Conservation (phyloP, 2,888 invertebrate genomes). For the Drosophila formosana region DNA sequence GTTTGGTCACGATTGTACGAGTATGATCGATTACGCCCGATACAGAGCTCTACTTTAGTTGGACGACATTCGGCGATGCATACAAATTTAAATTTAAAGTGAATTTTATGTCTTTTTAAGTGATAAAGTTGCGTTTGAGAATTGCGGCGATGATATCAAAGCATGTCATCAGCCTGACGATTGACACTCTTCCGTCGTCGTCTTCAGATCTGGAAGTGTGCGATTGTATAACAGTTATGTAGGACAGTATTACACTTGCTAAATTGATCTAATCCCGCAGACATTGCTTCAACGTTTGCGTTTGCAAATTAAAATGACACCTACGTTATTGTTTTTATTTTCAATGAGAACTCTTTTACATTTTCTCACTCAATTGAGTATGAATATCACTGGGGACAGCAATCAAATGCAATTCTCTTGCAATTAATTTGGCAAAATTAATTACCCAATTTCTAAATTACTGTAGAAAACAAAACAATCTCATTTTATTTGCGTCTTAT, state of each 20-base stretch:
- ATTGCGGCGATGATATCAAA: conserved; percentile 48
- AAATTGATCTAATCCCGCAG: conserved; percentile 18
- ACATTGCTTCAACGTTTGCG: conserved; percentile 21
- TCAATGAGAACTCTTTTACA: not conserved
- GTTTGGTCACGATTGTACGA: not conserved
- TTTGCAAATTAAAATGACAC: conserved; percentile 17
- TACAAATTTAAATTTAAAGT: conserved; percentile 63
- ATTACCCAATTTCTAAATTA: conserved; percentile 17
- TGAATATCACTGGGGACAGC: not conserved
- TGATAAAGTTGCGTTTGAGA: conserved; percentile 49
- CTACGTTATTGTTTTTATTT: conserved; percentile 18
- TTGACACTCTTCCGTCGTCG: not conserved
- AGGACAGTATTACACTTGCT: not conserved
- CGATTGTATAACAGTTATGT: conserved; percentile 8
- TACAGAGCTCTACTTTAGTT: conserved; percentile 1
- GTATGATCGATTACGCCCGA: conserved; percentile 14
- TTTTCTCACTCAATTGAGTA: not conserved
- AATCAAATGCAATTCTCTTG: not conserved
- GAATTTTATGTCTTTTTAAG: conserved; percentile 69
- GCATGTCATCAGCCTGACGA: conserved; percentile 43
- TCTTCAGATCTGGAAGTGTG: not conserved
- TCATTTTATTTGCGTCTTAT: conserved; percentile 5
- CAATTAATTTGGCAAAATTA: conserved; percentile 17
- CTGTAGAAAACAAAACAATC: conserved; percentile 10
- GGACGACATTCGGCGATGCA: conserved; percentile 38